Evolutionary conservation across 2,888 invertebrate species (phyloP).

Genomic region (Drosophila atroscutellata): DNA sequence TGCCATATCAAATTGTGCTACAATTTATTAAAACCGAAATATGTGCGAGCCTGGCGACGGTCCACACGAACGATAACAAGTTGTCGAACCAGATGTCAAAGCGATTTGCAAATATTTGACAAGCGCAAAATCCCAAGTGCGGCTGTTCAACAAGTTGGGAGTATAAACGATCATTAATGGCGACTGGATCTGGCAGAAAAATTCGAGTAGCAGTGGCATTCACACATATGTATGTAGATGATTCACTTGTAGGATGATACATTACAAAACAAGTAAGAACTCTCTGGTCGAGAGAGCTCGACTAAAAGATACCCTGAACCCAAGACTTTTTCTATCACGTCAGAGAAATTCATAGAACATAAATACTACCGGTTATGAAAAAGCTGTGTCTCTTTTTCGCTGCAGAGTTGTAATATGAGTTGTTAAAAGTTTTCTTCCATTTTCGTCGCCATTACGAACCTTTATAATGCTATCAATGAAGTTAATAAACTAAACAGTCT

Average conservation of each 20-base stretch:
- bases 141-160: slow-evolving; percentile 38
- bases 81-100: slow-evolving; percentile 82
- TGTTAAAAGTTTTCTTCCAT: neutral
- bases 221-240: neutral
- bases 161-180: slow-evolving; percentile 41
- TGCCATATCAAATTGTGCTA: slow-evolving; percentile 79
- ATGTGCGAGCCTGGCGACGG: slow-evolving; percentile 60
- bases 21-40: slow-evolving; percentile 81
- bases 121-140: slow-evolving; percentile 66
- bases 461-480: neutral
- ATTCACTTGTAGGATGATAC: slow-evolving; percentile 12
- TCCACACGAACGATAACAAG: slow-evolving; percentile 73
- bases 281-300: neutral
- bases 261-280: neutral
- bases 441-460: neutral
- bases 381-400: neutral
- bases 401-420: neutral
- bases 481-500: neutral
- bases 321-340: neutral
- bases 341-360: neutral
- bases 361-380: neutral
- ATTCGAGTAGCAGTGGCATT: slow-evolving; percentile 20
- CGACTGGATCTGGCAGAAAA: slow-evolving; percentile 25
- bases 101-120: slow-evolving; percentile 83
- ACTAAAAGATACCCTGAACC: neutral